Conservation (phyloP, 2,113 vertebrate species). For the Otus sunia region DNA sequence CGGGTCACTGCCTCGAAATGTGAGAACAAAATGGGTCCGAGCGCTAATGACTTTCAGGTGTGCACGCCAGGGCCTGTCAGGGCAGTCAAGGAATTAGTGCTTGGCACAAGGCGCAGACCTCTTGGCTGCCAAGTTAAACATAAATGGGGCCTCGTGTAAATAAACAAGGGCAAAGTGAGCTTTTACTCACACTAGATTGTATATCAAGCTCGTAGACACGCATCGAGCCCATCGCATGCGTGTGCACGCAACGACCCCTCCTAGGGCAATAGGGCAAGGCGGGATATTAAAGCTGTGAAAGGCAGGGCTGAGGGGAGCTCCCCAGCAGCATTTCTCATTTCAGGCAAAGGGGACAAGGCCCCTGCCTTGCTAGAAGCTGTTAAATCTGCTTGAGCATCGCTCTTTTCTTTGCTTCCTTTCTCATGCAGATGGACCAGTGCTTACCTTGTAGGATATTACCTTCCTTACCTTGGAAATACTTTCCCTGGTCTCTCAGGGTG, state of each 20-base stretch:
- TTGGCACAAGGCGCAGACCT: conserved; percentile 41
- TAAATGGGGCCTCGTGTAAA: conserved; percentile 3
- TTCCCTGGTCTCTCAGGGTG: neutral
- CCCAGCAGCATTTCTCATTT: neutral
- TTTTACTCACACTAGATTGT: neutral
- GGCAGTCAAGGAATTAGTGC: conserved; percentile 26
- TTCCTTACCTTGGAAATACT: neutral
- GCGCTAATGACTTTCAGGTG: conserved; percentile 76
- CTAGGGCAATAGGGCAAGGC: neutral
- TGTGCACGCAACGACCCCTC: fast-evolving
- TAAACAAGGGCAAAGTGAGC: conserved; percentile 37
- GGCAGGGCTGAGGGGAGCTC: neutral
- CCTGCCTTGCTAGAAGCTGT: neutral
- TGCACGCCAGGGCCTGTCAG: conserved; percentile 30
- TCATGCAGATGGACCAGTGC: neutral
- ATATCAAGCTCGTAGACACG: fast-evolving
- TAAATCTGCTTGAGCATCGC: neutral
- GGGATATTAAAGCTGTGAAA: neutral
- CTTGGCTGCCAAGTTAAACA: conserved; percentile 71
- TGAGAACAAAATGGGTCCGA: conserved; percentile 68
- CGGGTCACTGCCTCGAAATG: conserved; percentile 70
- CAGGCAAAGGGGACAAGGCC: neutral
- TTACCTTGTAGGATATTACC: neutral
- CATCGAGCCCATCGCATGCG: fast-evolving
- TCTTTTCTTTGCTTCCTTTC: neutral